Percentiles rank a stretch among this genome's conserved stretches.
Evolutionary conservation across 2,888 invertebrate genomes (phyloP).

Genomic region (Hirtodrosophila duncani): DNA sequence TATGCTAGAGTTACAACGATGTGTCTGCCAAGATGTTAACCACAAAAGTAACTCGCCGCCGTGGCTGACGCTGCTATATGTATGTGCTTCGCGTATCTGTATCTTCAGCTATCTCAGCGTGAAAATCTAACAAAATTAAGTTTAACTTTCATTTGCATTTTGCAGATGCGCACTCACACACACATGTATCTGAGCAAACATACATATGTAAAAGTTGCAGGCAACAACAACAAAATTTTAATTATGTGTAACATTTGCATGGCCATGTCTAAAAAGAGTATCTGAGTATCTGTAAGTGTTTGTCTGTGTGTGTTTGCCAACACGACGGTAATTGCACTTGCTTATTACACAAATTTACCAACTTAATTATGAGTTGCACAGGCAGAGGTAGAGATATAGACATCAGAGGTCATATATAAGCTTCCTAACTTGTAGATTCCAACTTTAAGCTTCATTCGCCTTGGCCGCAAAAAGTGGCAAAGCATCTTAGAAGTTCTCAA

Average conservation of each 20-base stretch:
- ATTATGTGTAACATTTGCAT: constrained; percentile 53
- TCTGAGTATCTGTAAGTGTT: constrained; percentile 14
- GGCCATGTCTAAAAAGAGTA: too few relatives aligned
- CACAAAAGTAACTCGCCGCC: constrained; percentile 20
- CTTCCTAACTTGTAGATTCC: too few relatives aligned
- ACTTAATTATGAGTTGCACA: constrained; percentile 54
- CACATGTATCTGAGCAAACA: constrained; percentile 1
- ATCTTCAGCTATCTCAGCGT: constrained; percentile 51
- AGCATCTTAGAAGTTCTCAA: constrained; percentile 36
- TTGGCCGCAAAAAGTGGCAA: constrained; percentile 14
- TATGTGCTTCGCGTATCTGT: constrained; percentile 19
- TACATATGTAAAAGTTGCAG: constrained; percentile 32
- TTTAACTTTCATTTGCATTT: constrained; percentile 69
- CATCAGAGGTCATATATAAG: too few relatives aligned
- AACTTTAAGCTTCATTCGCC: constrained; percentile 16
- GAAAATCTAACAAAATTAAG: constrained; percentile 69
- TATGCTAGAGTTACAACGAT: too few relatives aligned
- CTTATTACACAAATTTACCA: constrained; percentile 64
- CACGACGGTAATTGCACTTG: constrained; percentile 46
- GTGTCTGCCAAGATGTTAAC: constrained; percentile 1
- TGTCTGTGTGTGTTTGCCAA: background rate
- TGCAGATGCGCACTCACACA: constrained; percentile 35
- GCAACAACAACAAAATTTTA: constrained; percentile 44
- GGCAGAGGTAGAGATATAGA: constrained; percentile 34
- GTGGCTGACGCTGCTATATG: constrained; percentile 25